Evolutionary conservation across 2,888 invertebrate species (phyloP).

Genomic region (Cantharis rufa): DNA sequence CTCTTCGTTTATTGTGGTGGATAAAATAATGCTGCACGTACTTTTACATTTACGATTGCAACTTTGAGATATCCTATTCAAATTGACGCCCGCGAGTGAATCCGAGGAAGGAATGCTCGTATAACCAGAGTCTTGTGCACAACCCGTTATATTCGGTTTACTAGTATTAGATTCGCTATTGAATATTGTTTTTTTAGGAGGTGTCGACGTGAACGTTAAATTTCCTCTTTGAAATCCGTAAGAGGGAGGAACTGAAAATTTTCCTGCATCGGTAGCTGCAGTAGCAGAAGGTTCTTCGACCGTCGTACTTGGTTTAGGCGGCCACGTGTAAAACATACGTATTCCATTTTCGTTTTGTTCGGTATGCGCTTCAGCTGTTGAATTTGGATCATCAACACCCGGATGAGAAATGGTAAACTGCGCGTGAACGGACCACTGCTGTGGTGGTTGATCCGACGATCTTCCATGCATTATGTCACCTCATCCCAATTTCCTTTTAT

Average conservation of each 20-base stretch:
- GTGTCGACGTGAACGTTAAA: conserved; percentile 60
- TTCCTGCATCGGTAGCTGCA: conserved; percentile 16
- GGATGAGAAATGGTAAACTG: conserved; percentile 67
- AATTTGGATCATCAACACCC: conserved; percentile 51
- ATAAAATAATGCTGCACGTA: conserved; percentile 70
- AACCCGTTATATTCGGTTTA: conserved; percentile 1
- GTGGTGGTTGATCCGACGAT: conserved; percentile 45
- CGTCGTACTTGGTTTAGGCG: conserved; percentile 45
- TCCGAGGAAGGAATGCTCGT: conserved; percentile 58
- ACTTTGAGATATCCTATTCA: conserved; percentile 48
- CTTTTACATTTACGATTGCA: conserved; percentile 64
- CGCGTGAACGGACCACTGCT: conserved; percentile 72
- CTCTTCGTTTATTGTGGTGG: conserved; percentile 56
- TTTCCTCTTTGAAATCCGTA: conserved; percentile 60
- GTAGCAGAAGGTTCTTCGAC: conserved; percentile 30
- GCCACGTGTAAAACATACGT: conserved; percentile 60
- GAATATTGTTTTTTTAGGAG: conserved; percentile 40
- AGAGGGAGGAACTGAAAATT: conserved; percentile 25
- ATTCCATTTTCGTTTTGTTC: conserved; percentile 58
- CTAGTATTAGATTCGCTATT: conserved; percentile 6
- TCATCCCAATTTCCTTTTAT: not conserved
- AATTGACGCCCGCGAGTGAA: conserved; percentile 46
- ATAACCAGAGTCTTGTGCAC: conserved; percentile 52
- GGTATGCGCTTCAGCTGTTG: conserved; percentile 50
- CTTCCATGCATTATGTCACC: conserved; percentile 30